Evolutionary conservation across 2,113 vertebrate species (phyloP), one percentile per base, ranked within the genome.

Genomic region (Drymodes brunneopygia): DNA sequence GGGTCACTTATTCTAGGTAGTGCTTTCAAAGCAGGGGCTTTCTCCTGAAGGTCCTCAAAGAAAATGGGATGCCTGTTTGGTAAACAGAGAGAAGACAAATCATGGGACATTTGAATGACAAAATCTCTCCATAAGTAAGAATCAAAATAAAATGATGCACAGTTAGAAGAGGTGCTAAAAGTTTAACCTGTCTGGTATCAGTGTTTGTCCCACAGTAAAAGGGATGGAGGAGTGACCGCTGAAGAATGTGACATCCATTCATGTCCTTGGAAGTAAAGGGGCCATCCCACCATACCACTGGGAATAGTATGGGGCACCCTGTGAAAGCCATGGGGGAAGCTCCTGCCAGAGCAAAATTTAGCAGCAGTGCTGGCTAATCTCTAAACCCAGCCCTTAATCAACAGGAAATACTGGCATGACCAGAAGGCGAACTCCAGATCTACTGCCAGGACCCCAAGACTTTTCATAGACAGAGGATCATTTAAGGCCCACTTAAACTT

Each of bases 171-270:
- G 5, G 13, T 36, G 15, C 38, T 64, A 8, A 67, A 74, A 67
- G 11, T 50, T 73, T 48, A 86, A 69, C 13, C 28, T 69, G 9
- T 29, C 29, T 29, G 45, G 44, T 16, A 51, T 40, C 27, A 35
- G 3, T 12, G 3, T 65, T 89, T 83, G 15, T 42, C 19, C 36
- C 38, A 44, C 6, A 78, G 47, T 6, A 78, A 84, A 82, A 56
- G 18, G 18, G 13, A 9, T 1, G 0, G 15, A 87, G 9, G 7
- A 75, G n/a, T 11, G 33, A 79, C 9, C 20, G 9, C 0, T 20
- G 27, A 27, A 84, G 28, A 88, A 56, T 0, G 0, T 6, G 19
- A 27, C 12, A 45, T 31, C 27, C 24, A 28, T 25, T 88, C 15
- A 6, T 13, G 5, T 12, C 53, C 66, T 27, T 23, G 31, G 48